phyloP scores from a whole-genome alignment of 2,797 vertebrate genomes.

The Kryptopterus vitreolus region DNA sequence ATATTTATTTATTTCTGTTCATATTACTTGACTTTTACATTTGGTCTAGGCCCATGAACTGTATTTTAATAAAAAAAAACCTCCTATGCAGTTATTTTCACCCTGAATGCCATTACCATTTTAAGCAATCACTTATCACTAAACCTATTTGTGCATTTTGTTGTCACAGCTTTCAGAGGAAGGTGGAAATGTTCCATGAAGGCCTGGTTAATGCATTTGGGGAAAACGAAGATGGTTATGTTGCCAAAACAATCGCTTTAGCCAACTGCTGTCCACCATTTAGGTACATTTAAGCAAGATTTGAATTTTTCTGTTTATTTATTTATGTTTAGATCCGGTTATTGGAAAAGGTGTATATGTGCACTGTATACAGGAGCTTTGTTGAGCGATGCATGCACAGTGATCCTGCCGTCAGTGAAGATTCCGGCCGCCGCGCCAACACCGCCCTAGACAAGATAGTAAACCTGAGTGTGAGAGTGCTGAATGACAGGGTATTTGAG shows the following conservation, averaged over 20 bases:
- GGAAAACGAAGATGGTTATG: slow-evolving; percentile 71
- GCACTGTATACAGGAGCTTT: slow-evolving; percentile 71
- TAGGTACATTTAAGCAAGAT: slow-evolving; percentile 67
- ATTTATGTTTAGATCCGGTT: background rate
- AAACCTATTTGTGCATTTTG: slow-evolving; percentile 1
- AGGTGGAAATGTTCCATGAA: slow-evolving; percentile 87
- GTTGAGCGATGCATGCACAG: slow-evolving; percentile 77
- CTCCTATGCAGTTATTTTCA: background rate
- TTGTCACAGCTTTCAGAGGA: slow-evolving; percentile 83
- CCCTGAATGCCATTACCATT: background rate
- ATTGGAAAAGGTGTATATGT: slow-evolving; percentile 34
- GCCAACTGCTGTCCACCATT: slow-evolving; percentile 88
- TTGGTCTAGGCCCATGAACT: background rate
- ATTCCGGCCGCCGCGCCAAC: slow-evolving; percentile 74
- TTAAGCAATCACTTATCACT: background rate
- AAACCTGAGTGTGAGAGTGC: slow-evolving; percentile 74
- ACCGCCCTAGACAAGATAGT: slow-evolving; percentile 78
- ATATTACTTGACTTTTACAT: background rate
- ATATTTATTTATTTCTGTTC: background rate
- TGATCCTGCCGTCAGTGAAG: slow-evolving; percentile 75
- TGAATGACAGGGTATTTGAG: slow-evolving; percentile 79
- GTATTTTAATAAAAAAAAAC: background rate
- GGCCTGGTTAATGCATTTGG: slow-evolving; percentile 67
- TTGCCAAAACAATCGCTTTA: slow-evolving; percentile 79
- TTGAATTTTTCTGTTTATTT: background rate